A percentile compares a stretch with the other conserved stretches of the same genome.
Conservation (phyloP, 2,113 vertebrate species). For the Erythrolamprus reginae region DNA sequence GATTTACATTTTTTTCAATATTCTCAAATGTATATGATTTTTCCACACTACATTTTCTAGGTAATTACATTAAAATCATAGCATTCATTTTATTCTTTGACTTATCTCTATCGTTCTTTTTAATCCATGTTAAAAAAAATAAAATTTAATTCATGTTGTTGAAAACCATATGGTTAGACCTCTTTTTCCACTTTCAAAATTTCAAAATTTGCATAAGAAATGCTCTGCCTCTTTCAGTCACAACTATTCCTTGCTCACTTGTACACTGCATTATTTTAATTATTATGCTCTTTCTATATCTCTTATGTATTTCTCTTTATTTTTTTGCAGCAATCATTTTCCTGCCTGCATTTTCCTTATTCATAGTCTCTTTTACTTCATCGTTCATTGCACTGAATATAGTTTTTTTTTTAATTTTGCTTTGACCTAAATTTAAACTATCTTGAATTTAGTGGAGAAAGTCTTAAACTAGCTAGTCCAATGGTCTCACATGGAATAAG, state of each 20-base stretch:
- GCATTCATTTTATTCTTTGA: too few species aligned
- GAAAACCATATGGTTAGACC: background rate
- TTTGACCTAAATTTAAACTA: background rate
- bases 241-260: background rate
- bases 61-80: too few species aligned
- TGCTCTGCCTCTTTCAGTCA: background rate
- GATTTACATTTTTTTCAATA: too few species aligned
- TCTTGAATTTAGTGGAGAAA: background rate
- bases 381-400: background rate
- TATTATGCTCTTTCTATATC: background rate
- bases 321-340: background rate
- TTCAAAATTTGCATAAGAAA: background rate
- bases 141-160: background rate
- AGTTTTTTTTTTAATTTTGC: background rate
- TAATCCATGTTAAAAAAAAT: background rate
- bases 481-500: background rate
- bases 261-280: background rate
- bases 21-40: too few species aligned
- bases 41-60: too few species aligned
- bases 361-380: background rate
- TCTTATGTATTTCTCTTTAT: background rate
- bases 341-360: background rate
- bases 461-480: background rate
- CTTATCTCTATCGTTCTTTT: background rate
- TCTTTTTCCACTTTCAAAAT: background rate